Percentiles rank a stretch among this genome's conserved stretches.
Evolutionary conservation across 1,140 invertebrate species (phyloP).

Genomic region (Diplogasteroides magnus): DNA sequence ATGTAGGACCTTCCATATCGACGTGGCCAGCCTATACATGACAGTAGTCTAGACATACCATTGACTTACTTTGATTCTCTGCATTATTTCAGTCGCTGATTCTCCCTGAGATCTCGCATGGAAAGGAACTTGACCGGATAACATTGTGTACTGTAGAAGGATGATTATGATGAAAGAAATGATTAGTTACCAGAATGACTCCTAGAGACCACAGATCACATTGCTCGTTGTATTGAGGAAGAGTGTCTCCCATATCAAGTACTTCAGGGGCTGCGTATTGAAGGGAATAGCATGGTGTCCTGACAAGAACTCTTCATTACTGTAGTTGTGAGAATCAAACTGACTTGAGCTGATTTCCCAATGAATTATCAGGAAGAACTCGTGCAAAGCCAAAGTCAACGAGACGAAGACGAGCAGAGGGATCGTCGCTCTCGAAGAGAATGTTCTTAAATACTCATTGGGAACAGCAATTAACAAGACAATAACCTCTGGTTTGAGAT

Average conservation of each 20-base stretch:
- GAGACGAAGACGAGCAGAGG: constrained; percentile 71
- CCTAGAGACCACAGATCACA: constrained; percentile 89
- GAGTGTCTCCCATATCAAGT: constrained; percentile 60
- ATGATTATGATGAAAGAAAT: constrained; percentile 9
- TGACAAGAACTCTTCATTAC: constrained; percentile 46
- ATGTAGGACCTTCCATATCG: constrained; percentile 67
- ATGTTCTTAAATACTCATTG: constrained; percentile 64
- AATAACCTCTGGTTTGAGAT: constrained; percentile 77
- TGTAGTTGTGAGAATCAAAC: constrained; percentile 11
- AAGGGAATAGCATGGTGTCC: constrained; percentile 79
- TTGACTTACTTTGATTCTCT: constrained; percentile 70
- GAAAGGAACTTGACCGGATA: constrained; percentile 78
- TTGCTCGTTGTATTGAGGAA: constrained; percentile 70
- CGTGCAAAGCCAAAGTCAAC: constrained; percentile 86
- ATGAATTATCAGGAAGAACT: constrained; percentile 56
- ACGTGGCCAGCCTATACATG: no score
- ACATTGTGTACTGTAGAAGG: constrained; percentile 71
- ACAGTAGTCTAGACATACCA: no score
- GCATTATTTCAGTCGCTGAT: constrained; percentile 70
- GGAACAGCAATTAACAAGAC: neutral
- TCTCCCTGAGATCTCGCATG: constrained; percentile 67
- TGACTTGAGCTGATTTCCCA: constrained; percentile 47
- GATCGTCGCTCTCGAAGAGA: constrained; percentile 65
- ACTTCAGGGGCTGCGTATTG: constrained; percentile 88
- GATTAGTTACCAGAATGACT: constrained; percentile 68